Evolutionary conservation across 2,797 vertebrate genomes (phyloP).

Genomic region (Myripristis murdjan): DNA sequence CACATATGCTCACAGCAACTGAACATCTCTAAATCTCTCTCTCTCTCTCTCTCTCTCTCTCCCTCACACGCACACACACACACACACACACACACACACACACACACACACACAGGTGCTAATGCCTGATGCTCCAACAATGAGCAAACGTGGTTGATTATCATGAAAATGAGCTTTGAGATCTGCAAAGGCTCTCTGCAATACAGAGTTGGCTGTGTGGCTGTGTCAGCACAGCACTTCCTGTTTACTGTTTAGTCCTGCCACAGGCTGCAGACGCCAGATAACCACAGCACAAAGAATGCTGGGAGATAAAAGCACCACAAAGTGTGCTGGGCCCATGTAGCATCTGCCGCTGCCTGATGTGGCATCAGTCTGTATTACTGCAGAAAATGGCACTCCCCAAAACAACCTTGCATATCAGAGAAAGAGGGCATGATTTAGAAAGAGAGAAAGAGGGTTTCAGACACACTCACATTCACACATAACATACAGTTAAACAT

Average conservation of each 20-base stretch:
- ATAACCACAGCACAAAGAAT: conserved; percentile 81
- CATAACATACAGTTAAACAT: conserved; percentile 4
- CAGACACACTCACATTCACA: conserved; percentile 24
- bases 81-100: too few relatives aligned
- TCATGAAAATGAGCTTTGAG: conserved; percentile 72
- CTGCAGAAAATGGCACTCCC: conserved; percentile 35
- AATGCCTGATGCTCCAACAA: conserved; percentile 48
- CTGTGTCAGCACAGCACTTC: conserved; percentile 72
- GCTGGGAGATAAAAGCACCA: conserved; percentile 75
- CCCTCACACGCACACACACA: background rate
- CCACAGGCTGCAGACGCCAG: conserved; percentile 77
- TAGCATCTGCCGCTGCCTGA: conserved; percentile 54
- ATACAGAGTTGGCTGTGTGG: conserved; percentile 35
- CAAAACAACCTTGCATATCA: conserved; percentile 26
- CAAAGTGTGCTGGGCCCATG: conserved; percentile 61
- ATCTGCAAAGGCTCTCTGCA: conserved; percentile 44
- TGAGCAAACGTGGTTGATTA: conserved; percentile 60
- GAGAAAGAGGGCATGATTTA: conserved; percentile 8
- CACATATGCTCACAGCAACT: background rate
- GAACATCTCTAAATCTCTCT: background rate
- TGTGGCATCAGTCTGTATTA: conserved; percentile 70
- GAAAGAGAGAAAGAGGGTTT: background rate
- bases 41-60: background rate
- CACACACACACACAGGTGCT: too few relatives aligned
- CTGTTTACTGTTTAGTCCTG: conserved; percentile 73